Evolutionary conservation across 2,113 vertebrate species (phyloP).

Genomic region (Lamprologus ornatipinnis): DNA sequence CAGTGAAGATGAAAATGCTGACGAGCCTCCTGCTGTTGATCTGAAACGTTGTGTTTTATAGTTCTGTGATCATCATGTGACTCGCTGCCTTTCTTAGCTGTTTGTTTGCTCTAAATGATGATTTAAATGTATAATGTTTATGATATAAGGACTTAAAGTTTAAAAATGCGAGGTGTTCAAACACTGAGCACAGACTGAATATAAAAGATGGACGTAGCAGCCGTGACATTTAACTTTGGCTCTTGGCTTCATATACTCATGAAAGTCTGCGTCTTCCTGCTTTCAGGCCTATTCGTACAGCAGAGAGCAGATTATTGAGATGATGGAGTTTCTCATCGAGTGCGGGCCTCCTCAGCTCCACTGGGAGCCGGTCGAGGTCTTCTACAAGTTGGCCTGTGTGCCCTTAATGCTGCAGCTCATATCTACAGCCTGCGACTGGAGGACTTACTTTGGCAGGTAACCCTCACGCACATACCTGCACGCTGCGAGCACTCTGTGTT

Average conservation of each 20-base stretch:
- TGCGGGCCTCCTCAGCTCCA: slow-evolving; percentile 83
- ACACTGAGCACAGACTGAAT: neutral
- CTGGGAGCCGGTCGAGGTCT: slow-evolving; percentile 93
- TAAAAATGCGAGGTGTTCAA: neutral
- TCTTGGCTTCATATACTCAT: neutral
- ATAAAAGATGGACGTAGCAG: neutral
- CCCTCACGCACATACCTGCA: neutral
- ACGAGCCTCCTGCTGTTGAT: neutral
- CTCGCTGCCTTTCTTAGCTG: neutral
- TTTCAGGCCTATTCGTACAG: slow-evolving; percentile 82
- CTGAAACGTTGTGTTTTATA: neutral
- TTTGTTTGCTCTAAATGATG: neutral
- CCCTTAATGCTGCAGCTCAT: slow-evolving; percentile 92
- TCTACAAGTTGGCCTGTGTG: slow-evolving; percentile 88
- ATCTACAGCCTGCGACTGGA: slow-evolving; percentile 93
- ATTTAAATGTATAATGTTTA: fast-evolving
- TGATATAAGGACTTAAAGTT: too few species aligned
- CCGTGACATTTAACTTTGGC: neutral
- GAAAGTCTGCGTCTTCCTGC: neutral
- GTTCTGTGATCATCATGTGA: neutral
- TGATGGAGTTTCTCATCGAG: slow-evolving; percentile 96
- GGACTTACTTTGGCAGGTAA: slow-evolving; percentile 92
- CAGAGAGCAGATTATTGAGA: slow-evolving; percentile 91
- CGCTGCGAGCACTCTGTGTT: neutral
- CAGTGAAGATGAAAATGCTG: neutral